These are phyloP conservation scores for Synergus itoensis DNA, from an alignment of 2,888 invertebrate genomes.

Conservation along the genomic window DNA sequence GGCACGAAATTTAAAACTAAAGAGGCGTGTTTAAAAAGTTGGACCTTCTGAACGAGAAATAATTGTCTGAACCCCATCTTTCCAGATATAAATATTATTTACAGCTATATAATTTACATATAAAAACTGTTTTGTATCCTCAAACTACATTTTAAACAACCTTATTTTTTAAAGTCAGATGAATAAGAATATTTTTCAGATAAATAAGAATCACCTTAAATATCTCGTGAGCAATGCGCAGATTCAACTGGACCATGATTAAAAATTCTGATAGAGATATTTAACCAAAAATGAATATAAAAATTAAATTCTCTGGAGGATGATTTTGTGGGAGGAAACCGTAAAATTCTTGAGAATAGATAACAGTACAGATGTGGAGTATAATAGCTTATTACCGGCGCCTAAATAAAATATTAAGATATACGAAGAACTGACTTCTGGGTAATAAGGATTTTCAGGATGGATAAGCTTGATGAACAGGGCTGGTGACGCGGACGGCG, in stretches of 20 bases:
- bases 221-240: no score
- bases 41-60: background rate
- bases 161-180: no score
- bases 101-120: background rate
- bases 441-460: constrained; percentile 38
- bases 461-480: constrained; percentile 66
- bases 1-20: background rate
- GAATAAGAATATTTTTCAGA: no score
- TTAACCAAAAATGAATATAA: background rate
- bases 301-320: background rate
- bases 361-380: constrained; percentile 23
- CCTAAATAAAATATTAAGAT: constrained; percentile 36
- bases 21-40: background rate
- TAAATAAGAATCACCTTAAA: no score
- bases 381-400: constrained; percentile 9
- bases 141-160: no score
- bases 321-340: constrained; percentile 1
- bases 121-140: background rate
- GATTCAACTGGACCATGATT: no score
- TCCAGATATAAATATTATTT: background rate
- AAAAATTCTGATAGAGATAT: no score
- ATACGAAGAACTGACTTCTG: constrained; percentile 36
- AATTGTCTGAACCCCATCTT: background rate
- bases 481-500: constrained; percentile 77
- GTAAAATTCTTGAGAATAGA: background rate